These are phyloP conservation scores for Drosophila saltans DNA, from an alignment of 1,140 invertebrate species.

Conservation along the genomic window DNA sequence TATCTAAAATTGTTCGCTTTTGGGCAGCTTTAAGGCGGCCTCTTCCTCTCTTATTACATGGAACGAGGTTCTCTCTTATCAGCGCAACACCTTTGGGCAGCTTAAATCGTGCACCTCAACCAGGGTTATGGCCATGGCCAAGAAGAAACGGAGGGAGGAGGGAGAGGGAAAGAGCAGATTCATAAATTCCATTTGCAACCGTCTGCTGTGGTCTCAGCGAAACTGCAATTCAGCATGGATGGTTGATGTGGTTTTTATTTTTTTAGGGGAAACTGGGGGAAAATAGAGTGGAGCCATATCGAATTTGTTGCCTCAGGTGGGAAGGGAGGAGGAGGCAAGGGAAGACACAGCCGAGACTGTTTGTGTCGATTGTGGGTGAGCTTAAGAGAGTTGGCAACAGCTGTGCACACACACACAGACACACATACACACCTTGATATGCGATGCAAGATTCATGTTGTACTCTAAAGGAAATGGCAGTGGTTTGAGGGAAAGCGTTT, in stretches of 20 bases:
- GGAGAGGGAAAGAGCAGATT: slow-evolving; percentile 1
- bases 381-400: slow-evolving; percentile 50
- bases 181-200: slow-evolving; percentile 69
- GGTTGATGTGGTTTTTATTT: not conserved
- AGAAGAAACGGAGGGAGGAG: not conserved
- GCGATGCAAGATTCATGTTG: not conserved
- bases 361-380: slow-evolving; percentile 43
- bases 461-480: not conserved
- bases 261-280: too few species aligned
- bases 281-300: slow-evolving; percentile 40
- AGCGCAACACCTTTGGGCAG: slow-evolving; percentile 34
- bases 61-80: slow-evolving; percentile 28
- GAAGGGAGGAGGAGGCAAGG: not conserved
- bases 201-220: slow-evolving; percentile 40
- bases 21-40: slow-evolving; percentile 2
- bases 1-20: slow-evolving; percentile 6
- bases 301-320: slow-evolving; percentile 49
- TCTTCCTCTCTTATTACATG: slow-evolving; percentile 8
- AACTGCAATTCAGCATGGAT: slow-evolving; percentile 66
- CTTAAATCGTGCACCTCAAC: slow-evolving; percentile 39
- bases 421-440: slow-evolving; percentile 50
- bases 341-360: not conserved
- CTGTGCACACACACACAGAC: slow-evolving; percentile 63
- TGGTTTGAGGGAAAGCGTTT: slow-evolving; percentile 8
- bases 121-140: slow-evolving; percentile 26